These are phyloP conservation scores for Theodoxus fluviatilis DNA, from an alignment of 2,888 invertebrate genomes.

Conservation along the genomic window DNA sequence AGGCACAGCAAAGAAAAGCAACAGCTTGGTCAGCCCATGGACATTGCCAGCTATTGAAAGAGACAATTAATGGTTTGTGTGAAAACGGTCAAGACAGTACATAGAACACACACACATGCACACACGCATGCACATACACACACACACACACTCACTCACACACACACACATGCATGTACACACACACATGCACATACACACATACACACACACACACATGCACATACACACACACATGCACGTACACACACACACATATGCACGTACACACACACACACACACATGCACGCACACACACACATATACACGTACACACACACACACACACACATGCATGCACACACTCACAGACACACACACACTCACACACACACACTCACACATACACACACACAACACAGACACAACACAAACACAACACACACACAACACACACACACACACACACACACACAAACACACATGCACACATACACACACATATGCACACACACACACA, in stretches of 20 bases:
- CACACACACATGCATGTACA: conserved; percentile 8
- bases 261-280: conserved; percentile 13
- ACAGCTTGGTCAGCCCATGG: too few species aligned
- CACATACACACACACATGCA: not conserved
- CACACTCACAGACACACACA: not conserved
- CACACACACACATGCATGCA: not conserved
- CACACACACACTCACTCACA: conserved; percentile 5
- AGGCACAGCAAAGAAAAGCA: too few species aligned
- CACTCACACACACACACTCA: not conserved
- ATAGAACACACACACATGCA: not conserved
- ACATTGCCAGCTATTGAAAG: too few species aligned
- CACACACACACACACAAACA: conserved; percentile 6
- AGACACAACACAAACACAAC: not conserved
- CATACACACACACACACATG: conserved; percentile 1
- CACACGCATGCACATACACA: conserved; percentile 8
- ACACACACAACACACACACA: conserved; percentile 13
- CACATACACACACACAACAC: not conserved
- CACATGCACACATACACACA: too few species aligned
- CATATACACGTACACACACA: not conserved
- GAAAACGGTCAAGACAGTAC: too few species aligned
- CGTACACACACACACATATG: not conserved
- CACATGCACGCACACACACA: not conserved
- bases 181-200: not conserved
- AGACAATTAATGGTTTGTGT: too few species aligned
- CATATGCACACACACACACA: too few species aligned